Evolutionary conservation across 2,888 invertebrate genomes (phyloP).

Genomic region (Papilio demoleus): DNA sequence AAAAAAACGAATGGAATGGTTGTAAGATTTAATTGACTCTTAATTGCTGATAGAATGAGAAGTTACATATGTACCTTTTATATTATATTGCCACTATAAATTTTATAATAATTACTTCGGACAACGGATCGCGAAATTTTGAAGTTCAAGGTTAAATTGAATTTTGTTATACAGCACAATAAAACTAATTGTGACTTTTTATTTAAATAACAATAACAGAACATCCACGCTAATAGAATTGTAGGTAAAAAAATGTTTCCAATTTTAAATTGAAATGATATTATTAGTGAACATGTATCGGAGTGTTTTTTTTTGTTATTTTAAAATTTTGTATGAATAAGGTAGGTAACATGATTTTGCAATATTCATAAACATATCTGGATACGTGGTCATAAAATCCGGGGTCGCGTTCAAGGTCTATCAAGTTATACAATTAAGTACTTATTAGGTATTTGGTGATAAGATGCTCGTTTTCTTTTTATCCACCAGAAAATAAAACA

Average conservation of each 20-base stretch:
- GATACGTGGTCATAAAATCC: conserved; percentile 6
- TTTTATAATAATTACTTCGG: conserved; percentile 23
- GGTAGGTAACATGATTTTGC: conserved; percentile 11
- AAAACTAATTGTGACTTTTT: conserved; percentile 11
- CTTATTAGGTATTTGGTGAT: background rate
- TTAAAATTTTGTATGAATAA: background rate
- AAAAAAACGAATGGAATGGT: background rate
- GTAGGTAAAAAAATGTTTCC: background rate
- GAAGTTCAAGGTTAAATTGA: conserved; percentile 27
- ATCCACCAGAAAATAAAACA: background rate
- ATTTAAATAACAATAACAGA: conserved; percentile 15
- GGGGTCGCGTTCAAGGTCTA: conserved; percentile 24
- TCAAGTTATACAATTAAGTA: background rate
- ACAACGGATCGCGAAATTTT: background rate
- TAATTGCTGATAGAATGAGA: conserved; percentile 11
- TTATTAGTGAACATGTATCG: background rate
- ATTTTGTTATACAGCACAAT: background rate
- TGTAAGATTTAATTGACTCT: conserved; percentile 10
- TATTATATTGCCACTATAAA: conserved; percentile 13
- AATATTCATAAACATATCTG: conserved; percentile 23
- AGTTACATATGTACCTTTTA: background rate
- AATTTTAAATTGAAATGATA: background rate
- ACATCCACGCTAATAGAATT: background rate
- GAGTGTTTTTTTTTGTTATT: background rate
- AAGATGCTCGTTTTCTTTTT: background rate